Conservation (phyloP, 2,797 vertebrate genomes). For the Zalophus californianus region DNA sequence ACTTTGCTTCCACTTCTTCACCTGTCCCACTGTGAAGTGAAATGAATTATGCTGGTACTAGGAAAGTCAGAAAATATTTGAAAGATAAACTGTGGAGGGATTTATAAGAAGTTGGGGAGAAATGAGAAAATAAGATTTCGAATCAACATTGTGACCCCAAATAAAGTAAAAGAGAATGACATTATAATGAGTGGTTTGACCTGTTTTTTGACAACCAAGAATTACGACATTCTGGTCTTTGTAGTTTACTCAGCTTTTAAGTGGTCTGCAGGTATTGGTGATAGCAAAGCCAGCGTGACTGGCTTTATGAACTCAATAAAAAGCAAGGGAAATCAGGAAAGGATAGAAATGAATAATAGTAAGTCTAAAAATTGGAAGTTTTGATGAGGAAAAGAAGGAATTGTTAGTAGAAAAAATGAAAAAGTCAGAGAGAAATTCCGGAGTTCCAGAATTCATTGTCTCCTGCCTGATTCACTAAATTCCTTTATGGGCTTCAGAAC, state of each 20-base stretch:
- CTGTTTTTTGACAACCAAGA: neutral
- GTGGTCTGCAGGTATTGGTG: neutral
- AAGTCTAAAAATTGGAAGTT: neutral
- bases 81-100: neutral
- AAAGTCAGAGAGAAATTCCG: neutral
- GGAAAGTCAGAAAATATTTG: neutral
- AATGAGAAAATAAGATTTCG: neutral
- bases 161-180: neutral
- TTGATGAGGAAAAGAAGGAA: neutral
- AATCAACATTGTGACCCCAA: neutral
- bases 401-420: neutral
- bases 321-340: neutral
- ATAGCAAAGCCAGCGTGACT: neutral
- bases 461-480: neutral
- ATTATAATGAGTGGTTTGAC: neutral
- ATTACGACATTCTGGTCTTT: neutral
- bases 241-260: neutral
- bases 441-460: neutral
- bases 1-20: neutral
- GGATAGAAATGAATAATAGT: neutral
- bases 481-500: neutral
- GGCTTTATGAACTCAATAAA: neutral
- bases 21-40: neutral
- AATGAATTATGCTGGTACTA: neutral
- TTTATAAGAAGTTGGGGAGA: neutral